Percentiles rank a stretch among this genome's conserved stretches.
These are phyloP conservation scores for Diorhabda sublineata DNA, from an alignment of 1,140 invertebrate species.

Conservation along the genomic window DNA sequence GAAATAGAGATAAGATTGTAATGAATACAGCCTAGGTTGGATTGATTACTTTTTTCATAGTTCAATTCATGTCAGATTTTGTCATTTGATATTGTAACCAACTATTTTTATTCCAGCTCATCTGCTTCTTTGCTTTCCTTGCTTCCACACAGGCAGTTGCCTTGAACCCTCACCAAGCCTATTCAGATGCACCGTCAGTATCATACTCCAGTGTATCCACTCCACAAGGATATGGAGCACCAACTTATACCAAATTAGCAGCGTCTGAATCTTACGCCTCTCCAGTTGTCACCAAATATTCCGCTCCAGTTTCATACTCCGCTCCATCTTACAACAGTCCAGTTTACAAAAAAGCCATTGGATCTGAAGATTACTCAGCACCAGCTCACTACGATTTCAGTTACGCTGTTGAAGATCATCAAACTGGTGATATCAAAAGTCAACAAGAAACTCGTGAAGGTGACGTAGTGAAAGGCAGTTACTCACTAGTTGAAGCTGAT, in stretches of 20 bases:
- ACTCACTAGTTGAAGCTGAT: constrained; percentile 30
- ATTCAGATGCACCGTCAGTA: constrained; percentile 5
- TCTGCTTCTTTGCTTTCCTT: too few relatives aligned
- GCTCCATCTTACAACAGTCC: background rate
- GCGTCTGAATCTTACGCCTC: background rate
- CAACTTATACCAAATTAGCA: constrained; percentile 3
- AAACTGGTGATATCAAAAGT: constrained; percentile 36
- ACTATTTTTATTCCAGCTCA: too few relatives aligned
- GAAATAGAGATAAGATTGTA: too few relatives aligned
- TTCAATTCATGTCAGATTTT: too few relatives aligned
- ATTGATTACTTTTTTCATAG: too few relatives aligned
- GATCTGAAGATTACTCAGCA: too few relatives aligned
- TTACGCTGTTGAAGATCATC: constrained; percentile 46
- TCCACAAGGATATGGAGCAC: background rate
- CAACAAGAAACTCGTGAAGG: constrained; percentile 17
- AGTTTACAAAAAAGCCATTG: too few relatives aligned
- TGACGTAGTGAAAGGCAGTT: constrained; percentile 17
- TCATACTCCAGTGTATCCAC: constrained; percentile 5
- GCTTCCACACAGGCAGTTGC: too few relatives aligned
- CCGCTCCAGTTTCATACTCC: constrained; percentile 9
- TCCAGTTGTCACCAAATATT: background rate
- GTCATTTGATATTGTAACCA: too few relatives aligned
- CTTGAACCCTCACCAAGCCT: background rate
- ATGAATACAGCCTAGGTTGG: too few relatives aligned
- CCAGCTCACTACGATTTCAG: constrained; percentile 32